A percentile compares a stretch with the other conserved stretches of the same genome.
Evolutionary conservation across 2,113 vertebrate species (phyloP).

Genomic region (Proteles cristata): DNA sequence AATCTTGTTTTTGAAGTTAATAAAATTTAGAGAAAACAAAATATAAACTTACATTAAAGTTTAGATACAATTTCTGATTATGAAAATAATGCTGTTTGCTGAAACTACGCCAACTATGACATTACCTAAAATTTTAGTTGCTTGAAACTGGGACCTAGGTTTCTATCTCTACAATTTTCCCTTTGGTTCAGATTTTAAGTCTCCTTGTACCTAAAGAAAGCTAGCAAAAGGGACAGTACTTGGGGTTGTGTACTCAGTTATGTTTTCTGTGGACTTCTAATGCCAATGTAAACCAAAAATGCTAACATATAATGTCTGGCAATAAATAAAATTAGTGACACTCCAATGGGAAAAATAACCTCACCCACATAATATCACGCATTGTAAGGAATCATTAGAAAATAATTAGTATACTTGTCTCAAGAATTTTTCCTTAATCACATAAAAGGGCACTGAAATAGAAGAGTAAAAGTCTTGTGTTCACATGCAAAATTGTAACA

Average conservation of each 20-base stretch:
- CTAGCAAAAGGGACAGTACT: not conserved
- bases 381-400: not conserved
- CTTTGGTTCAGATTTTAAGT: not conserved
- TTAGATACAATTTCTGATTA: not conserved
- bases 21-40: not conserved
- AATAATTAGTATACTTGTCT: not conserved
- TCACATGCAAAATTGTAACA: not conserved
- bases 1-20: not conserved
- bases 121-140: not conserved
- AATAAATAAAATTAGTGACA: not conserved
- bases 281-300: not conserved
- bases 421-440: not conserved
- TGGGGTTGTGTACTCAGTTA: not conserved
- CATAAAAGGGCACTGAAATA: not conserved
- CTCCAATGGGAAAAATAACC: not conserved
- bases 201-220: not conserved
- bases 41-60: not conserved
- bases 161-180: not conserved
- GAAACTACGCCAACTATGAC: not conserved
- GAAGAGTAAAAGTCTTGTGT: too few species aligned
- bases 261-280: not conserved
- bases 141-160: not conserved
- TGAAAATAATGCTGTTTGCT: not conserved
- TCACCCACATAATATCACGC: not conserved
- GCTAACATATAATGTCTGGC: not conserved